Evolutionary conservation across 2,113 vertebrate species (phyloP).

Genomic region (Halcyon senegalensis): DNA sequence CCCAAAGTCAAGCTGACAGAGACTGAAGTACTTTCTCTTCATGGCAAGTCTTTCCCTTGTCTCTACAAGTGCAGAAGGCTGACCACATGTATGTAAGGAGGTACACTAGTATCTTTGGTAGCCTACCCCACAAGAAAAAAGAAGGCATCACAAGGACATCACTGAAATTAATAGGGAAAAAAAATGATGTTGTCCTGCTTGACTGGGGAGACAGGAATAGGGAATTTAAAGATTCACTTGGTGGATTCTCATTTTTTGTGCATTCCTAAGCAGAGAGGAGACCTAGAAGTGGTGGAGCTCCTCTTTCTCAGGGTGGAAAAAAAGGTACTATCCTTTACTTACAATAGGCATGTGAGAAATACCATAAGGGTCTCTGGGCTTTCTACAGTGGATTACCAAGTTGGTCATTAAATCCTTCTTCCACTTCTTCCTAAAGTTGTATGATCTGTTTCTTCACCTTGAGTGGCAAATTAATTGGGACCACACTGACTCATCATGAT

Average conservation of each 20-base stretch:
- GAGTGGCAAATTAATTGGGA: background rate
- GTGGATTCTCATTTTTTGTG: background rate
- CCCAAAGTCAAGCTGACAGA: background rate
- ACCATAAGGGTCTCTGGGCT: background rate
- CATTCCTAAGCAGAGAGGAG: background rate
- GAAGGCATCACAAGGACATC: background rate
- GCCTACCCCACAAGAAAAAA: background rate
- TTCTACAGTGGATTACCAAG: background rate
- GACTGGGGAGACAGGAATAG: background rate
- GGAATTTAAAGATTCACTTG: background rate
- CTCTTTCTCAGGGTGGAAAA: background rate
- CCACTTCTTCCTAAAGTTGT: background rate
- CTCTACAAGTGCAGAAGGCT: background rate
- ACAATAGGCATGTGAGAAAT: background rate
- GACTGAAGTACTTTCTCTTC: background rate
- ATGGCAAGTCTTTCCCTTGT: background rate
- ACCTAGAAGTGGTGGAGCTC: background rate
- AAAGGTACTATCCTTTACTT: background rate
- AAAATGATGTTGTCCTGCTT: background rate
- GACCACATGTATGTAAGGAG: too few species aligned
- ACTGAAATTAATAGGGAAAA: background rate
- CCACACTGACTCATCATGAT: background rate
- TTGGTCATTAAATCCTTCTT: background rate
- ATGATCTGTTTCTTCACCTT: background rate
- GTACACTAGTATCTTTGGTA: background rate